Percentiles rank a stretch among this genome's conserved stretches.
These are phyloP conservation scores for Drymonia ruficornis DNA, from an alignment of 2,888 invertebrate genomes.

Conservation along the genomic window DNA sequence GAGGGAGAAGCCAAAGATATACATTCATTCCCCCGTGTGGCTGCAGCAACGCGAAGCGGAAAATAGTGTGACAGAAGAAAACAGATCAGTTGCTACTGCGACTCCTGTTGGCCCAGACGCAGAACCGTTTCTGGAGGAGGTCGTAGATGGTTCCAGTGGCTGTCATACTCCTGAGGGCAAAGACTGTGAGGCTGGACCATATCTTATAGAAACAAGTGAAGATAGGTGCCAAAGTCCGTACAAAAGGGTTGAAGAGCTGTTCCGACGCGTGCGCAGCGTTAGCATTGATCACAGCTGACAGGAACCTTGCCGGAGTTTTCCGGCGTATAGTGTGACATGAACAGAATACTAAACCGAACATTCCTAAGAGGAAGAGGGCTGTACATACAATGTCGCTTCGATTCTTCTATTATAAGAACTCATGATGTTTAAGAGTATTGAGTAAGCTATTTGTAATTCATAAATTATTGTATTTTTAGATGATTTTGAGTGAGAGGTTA, in stretches of 20 bases:
- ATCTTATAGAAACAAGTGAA: constrained; percentile 66
- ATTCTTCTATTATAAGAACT: constrained; percentile 13
- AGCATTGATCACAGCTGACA: constrained; percentile 79
- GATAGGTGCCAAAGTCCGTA: constrained; percentile 75
- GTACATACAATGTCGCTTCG: constrained; percentile 20
- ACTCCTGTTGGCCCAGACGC: constrained; percentile 56
- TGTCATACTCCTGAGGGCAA: constrained; percentile 70
- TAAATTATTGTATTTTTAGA: constrained; percentile 11
- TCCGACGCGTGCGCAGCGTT: constrained; percentile 71
- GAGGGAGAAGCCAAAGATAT: constrained; percentile 81
- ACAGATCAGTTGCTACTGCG: constrained; percentile 42
- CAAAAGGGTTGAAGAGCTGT: constrained; percentile 72
- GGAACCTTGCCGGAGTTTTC: constrained; percentile 69
- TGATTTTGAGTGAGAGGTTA: constrained; percentile 9
- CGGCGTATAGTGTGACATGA: constrained; percentile 62
- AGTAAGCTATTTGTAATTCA: constrained; percentile 2
- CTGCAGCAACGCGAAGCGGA: constrained; percentile 78
- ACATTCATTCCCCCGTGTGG: constrained; percentile 86
- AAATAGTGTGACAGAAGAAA: constrained; percentile 52
- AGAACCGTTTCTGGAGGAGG: constrained; percentile 70
- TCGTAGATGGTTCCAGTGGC: constrained; percentile 64
- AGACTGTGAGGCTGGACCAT: constrained; percentile 68
- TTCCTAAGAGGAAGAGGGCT: constrained; percentile 24
- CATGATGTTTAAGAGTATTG: constrained; percentile 3
- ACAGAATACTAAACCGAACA: constrained; percentile 19